Percentiles rank a stretch among this genome's conserved stretches.
Conservation (phyloP, 2,797 vertebrate genomes). For the Aulostomus chinensis region DNA sequence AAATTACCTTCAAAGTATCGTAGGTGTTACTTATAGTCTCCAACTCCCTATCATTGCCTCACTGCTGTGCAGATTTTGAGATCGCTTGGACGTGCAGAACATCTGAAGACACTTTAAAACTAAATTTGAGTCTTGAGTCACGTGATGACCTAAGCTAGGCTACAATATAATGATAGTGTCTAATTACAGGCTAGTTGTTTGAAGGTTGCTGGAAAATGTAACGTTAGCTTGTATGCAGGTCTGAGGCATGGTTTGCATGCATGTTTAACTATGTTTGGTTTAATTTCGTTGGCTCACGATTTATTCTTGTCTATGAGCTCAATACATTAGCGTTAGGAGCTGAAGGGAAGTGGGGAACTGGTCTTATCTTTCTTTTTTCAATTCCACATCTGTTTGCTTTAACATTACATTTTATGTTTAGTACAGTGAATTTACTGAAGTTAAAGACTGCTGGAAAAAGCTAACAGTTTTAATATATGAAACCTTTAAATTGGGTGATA, state of each 20-base stretch:
- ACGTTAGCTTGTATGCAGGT: constrained; percentile 56
- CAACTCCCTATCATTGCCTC: background rate
- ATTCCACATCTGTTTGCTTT: background rate
- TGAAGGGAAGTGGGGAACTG: constrained; percentile 1
- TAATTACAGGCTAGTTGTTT: constrained; percentile 68
- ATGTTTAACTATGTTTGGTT: constrained; percentile 57
- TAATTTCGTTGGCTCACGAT: constrained; percentile 36
- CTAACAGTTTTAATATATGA: no score
- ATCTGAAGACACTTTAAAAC: constrained; percentile 62
- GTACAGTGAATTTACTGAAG: background rate
- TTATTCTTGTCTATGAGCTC: constrained; percentile 33
- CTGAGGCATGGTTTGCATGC: constrained; percentile 44
- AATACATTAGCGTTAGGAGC: constrained; percentile 13
- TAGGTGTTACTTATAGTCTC: no score
- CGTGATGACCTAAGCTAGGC: constrained; percentile 61
- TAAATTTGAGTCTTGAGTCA: constrained; percentile 48
- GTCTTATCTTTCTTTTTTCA: constrained; percentile 1
- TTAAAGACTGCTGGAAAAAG: no score
- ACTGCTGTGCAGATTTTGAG: background rate
- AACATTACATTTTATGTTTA: background rate
- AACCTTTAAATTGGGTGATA: no score
- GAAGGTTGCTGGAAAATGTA: constrained; percentile 70
- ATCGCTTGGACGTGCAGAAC: constrained; percentile 21
- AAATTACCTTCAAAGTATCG: no score
- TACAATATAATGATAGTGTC: constrained; percentile 68